Evolutionary conservation across 1,140 invertebrate species (phyloP).

Genomic region (Melitaea cinxia): DNA sequence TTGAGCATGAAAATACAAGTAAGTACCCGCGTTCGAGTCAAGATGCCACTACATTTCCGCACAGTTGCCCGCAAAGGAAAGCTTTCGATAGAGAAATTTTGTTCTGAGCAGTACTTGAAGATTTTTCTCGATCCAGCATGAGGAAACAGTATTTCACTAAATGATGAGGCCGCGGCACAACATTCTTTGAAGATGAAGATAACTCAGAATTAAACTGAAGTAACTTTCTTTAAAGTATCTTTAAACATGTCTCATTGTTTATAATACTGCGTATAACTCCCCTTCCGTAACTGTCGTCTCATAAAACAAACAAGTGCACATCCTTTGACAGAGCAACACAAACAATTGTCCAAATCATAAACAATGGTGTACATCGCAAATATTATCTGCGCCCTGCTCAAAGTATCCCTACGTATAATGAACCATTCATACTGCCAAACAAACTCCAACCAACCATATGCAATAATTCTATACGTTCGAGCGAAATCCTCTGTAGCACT

Average conservation of each 20-base stretch:
- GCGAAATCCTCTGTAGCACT: slow-evolving; percentile 46
- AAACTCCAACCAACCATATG: slow-evolving; percentile 80
- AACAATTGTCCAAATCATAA: slow-evolving; percentile 81
- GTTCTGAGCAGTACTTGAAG: slow-evolving; percentile 55
- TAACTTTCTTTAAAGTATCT: slow-evolving; percentile 26
- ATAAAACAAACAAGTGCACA: slow-evolving; percentile 77
- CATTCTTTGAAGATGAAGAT: slow-evolving; percentile 12
- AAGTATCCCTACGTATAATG: slow-evolving; percentile 77
- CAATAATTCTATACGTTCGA: slow-evolving; percentile 73
- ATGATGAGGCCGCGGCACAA: slow-evolving; percentile 17
- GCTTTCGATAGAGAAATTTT: slow-evolving; percentile 67
- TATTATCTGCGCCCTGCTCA: slow-evolving; percentile 70
- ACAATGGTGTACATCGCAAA: slow-evolving; percentile 80
- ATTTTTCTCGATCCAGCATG: slow-evolving; percentile 44
- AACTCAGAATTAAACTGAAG: slow-evolving; percentile 18
- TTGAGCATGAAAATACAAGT: slow-evolving; percentile 68
- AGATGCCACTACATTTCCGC: slow-evolving; percentile 69
- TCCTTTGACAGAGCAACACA: slow-evolving; percentile 78
- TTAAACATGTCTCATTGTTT: slow-evolving; percentile 55
- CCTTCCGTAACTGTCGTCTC: slow-evolving; percentile 46
- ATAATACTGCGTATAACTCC: slow-evolving; percentile 42
- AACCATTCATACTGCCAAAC: slow-evolving; percentile 80
- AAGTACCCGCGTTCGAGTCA: slow-evolving; percentile 65
- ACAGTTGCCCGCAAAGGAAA: slow-evolving; percentile 68
- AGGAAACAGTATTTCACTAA: slow-evolving; percentile 38